phyloP scores from a whole-genome alignment of 2,888 invertebrate species.

The Calameuta filiformis region DNA sequence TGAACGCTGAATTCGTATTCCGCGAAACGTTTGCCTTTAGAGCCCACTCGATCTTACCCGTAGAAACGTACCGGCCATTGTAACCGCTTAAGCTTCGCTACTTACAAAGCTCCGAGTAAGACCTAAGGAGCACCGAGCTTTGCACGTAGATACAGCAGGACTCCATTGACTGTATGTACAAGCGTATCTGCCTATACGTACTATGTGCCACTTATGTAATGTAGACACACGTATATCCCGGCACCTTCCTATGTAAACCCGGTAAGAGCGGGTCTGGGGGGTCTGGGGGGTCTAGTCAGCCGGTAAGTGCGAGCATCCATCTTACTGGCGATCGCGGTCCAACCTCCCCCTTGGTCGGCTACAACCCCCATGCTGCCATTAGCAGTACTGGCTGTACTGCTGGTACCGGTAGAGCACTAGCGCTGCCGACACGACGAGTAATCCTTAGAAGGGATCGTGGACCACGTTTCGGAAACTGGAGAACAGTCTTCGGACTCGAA shows the following conservation, averaged over 20 bases:
- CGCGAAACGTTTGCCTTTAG: conserved; percentile 27
- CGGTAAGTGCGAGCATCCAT: conserved; percentile 45
- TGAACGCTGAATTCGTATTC: conserved; percentile 3
- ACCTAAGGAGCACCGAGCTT: conserved; percentile 32
- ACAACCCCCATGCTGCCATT: too few relatives aligned
- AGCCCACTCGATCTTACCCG: conserved; percentile 34
- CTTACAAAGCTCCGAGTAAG: conserved; percentile 29
- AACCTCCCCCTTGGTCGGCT: conserved; percentile 11
- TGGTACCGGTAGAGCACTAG: too few relatives aligned
- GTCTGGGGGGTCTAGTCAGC: conserved; percentile 27
- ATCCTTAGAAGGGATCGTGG: too few relatives aligned
- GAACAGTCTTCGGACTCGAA: too few relatives aligned
- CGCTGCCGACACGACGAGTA: too few relatives aligned
- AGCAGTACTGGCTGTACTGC: too few relatives aligned
- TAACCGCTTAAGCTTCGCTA: conserved; percentile 26
- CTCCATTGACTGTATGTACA: not conserved
- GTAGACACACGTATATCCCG: not conserved
- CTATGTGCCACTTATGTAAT: not conserved
- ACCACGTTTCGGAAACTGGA: too few relatives aligned
- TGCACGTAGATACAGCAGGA: conserved; percentile 13
- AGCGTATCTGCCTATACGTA: too few relatives aligned
- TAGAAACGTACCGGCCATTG: conserved; percentile 29
- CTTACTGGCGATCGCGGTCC: conserved; percentile 34
- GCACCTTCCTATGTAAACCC: not conserved
- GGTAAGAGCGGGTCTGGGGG: conserved; percentile 4